Percentiles rank a stretch among this genome's conserved stretches.
Conservation (phyloP, 2,797 vertebrate genomes). For the Anomalospiza imberbis region DNA sequence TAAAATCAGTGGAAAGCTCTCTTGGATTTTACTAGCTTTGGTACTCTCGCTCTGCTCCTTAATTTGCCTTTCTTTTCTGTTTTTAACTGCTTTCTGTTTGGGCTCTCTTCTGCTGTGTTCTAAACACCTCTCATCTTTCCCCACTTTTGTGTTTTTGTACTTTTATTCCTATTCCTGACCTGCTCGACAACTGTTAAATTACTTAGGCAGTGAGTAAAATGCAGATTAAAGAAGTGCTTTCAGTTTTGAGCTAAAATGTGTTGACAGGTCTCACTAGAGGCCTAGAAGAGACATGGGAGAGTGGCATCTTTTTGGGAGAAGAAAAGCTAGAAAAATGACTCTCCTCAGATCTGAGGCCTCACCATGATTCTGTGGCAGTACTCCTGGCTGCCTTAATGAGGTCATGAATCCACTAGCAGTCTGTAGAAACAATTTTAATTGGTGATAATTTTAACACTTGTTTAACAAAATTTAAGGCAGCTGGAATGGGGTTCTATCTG, state of each 20-base stretch:
- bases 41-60: background rate
- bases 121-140: background rate
- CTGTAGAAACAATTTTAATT: background rate
- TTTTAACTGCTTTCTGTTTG: slow-evolving; percentile 20
- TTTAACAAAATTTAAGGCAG: background rate
- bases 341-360: background rate
- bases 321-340: background rate
- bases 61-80: background rate
- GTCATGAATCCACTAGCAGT: background rate
- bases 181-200: slow-evolving; percentile 32
- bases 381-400: background rate
- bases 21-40: background rate
- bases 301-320: background rate
- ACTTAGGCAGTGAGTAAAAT: slow-evolving; percentile 30
- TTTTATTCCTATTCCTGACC: slow-evolving; percentile 42
- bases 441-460: slow-evolving; percentile 1
- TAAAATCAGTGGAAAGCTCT: slow-evolving; percentile 1
- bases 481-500: background rate
- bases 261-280: slow-evolving; percentile 47
- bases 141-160: background rate
- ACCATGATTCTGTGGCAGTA: background rate
- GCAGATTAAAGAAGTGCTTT: slow-evolving; percentile 20
- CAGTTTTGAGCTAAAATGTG: slow-evolving; percentile 30
- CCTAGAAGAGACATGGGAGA: background rate
- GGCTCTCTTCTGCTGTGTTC: background rate